A percentile compares a stretch with the other conserved stretches of the same genome.
These are phyloP conservation scores for Leucania comma DNA, from an alignment of 2,888 invertebrate genomes.

Conservation along the genomic window DNA sequence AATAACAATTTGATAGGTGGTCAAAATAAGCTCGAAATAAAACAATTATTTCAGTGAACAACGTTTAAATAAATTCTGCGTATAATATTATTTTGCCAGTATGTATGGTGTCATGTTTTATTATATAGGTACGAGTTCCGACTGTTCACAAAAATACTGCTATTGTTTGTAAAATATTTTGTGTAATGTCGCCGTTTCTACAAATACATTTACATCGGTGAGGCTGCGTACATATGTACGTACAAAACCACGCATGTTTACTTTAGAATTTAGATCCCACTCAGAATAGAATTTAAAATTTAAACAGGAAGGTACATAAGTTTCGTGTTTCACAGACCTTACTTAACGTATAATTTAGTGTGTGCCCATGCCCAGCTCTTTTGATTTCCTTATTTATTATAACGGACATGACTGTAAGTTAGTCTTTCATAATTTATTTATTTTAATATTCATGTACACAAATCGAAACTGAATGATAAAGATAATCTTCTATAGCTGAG, in stretches of 20 bases:
- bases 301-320: slow-evolving; percentile 66
- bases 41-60: slow-evolving; percentile 1
- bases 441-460: too few relatives aligned
- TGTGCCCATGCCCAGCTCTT: slow-evolving; percentile 37
- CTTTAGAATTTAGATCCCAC: slow-evolving; percentile 64
- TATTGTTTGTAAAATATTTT: slow-evolving; percentile 35
- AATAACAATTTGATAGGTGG: slow-evolving; percentile 23
- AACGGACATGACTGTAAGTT: slow-evolving; percentile 29
- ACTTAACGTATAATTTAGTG: slow-evolving; percentile 45
- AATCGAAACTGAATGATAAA: too few relatives aligned
- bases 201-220: slow-evolving; percentile 45
- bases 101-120: slow-evolving; percentile 29
- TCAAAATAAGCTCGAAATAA: slow-evolving; percentile 6
- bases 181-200: slow-evolving; percentile 27
- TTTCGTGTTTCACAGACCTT: slow-evolving; percentile 60
- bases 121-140: slow-evolving; percentile 19
- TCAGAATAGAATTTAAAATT: slow-evolving; percentile 71
- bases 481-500: too few relatives aligned
- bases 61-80: slow-evolving; percentile 23
- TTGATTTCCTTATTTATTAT: slow-evolving; percentile 60
- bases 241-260: slow-evolving; percentile 59
- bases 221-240: slow-evolving; percentile 14
- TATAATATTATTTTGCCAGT: slow-evolving; percentile 27
- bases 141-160: slow-evolving; percentile 41
- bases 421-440: slow-evolving; percentile 27